Evolutionary conservation across 2,888 invertebrate genomes (phyloP).

Genomic region (Spicauda simplicius): DNA sequence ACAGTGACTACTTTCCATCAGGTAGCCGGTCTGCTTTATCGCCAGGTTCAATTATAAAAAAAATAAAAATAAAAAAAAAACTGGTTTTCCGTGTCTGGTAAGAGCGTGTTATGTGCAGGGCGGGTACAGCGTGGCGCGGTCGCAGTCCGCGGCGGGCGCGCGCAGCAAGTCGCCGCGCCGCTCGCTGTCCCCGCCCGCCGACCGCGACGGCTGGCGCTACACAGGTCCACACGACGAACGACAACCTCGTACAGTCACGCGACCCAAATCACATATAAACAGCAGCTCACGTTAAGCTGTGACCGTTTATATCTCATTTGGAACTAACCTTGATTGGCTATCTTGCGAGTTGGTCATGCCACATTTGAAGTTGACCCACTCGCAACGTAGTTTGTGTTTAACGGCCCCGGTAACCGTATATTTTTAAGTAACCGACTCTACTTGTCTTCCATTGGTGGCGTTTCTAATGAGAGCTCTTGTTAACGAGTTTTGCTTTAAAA

Average conservation of each 20-base stretch:
- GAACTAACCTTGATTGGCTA: constrained; percentile 17
- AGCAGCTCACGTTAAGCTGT: constrained; percentile 1
- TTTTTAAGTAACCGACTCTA: constrained; percentile 9
- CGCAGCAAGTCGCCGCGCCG: constrained; percentile 93
- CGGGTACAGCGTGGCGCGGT: constrained; percentile 87
- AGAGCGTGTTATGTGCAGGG: constrained; percentile 42
- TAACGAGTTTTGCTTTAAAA: neutral
- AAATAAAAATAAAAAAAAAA: no score
- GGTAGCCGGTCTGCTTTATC: no score
- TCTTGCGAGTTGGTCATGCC: constrained; percentile 13
- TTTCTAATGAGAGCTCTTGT: constrained; percentile 26
- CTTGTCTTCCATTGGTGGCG: constrained; percentile 35
- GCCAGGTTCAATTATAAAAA: no score
- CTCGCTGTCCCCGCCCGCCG: constrained; percentile 93
- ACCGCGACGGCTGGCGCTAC: constrained; percentile 85
- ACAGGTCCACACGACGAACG: constrained; percentile 76
- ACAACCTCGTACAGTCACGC: constrained; percentile 46
- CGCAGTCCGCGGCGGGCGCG: constrained; percentile 93
- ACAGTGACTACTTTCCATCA: no score
- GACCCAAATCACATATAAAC: constrained; percentile 33
- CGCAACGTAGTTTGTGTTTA: constrained; percentile 28
- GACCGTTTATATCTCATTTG: constrained; percentile 26
- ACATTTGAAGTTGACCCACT: neutral
- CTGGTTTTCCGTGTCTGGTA: no score
- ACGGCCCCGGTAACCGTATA: constrained; percentile 1